phyloP scores from a whole-genome alignment of 1,140 invertebrate genomes.

The Helicorthomorpha holstii region DNA sequence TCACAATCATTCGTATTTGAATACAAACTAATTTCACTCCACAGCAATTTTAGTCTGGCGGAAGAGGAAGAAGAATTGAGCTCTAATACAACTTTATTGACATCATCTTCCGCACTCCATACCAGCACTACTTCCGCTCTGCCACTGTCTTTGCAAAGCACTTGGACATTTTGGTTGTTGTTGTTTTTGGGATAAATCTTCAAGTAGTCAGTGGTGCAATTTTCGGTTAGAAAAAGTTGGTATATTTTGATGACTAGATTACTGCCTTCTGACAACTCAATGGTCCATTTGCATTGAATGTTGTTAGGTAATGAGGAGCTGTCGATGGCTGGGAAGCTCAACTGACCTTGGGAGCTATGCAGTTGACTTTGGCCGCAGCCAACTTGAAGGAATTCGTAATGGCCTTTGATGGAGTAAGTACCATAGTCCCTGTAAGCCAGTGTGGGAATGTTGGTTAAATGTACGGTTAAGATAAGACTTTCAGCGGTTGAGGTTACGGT shows the following conservation, averaged over 20 bases:
- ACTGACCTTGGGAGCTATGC: neutral
- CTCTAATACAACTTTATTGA: neutral
- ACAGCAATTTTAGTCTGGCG: slow-evolving; percentile 66
- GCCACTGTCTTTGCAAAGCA: neutral
- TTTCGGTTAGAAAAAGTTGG: neutral
- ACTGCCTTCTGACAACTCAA: neutral
- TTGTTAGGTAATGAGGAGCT: neutral
- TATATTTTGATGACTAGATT: neutral
- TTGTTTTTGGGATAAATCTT: neutral
- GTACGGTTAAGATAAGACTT: neutral
- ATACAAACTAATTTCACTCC: slow-evolving; percentile 46
- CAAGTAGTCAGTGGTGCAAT: neutral
- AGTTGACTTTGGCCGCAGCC: slow-evolving; percentile 1
- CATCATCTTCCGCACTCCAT: neutral
- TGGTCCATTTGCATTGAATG: slow-evolving; percentile 3
- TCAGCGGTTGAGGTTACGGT: neutral
- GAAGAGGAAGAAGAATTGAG: slow-evolving; percentile 25
- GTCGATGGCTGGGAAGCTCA: neutral
- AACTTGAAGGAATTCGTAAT: slow-evolving; percentile 5
- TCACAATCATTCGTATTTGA: slow-evolving; percentile 20
- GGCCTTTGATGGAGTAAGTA: slow-evolving; percentile 3
- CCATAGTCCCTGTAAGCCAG: neutral
- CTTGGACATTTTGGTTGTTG: neutral
- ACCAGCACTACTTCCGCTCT: neutral
- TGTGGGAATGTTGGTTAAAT: slow-evolving; percentile 1